Base-by-base conservation (phyloP, 2,113 vertebrate species). In the Turdus rufiventris region DNA sequence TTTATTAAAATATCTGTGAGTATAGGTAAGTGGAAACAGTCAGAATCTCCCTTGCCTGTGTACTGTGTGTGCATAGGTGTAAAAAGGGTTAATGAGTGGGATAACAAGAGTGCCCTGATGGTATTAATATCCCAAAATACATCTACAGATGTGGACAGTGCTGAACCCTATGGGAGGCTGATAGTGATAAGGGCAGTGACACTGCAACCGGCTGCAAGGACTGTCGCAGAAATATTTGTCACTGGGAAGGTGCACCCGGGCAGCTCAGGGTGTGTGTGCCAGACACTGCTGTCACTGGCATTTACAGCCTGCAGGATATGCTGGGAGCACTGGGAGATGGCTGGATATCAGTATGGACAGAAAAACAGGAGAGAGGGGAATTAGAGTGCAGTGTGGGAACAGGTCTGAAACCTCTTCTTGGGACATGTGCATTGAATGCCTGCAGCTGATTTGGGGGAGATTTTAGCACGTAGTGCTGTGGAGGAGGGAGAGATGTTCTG, bases 51-150 rank as follows among this genome's bases (percentile, higher is more conserved):
- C 17, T 14, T 42, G 34, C 14, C 19, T 33, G 29, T 9, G 3
- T 15, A 5, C 31, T 5, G 5, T 19, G 18, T 42, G 5, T 42
- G 2, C 40, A 11, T 2, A 10, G 54, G 62, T 53, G 80, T 17
- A 18, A 34, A 25, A 62, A 80, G 76, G 76, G 84, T 93, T 93
- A 89, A 92, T 28, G 40, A 51, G 31, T 34, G 42, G 31, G 65
- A 23, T 63, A 91, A 72, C 58, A 10, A 42, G 53, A 68, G 57
- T 71, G 40, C 71, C 48, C 45, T 68, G 43, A 23, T 38, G 57
- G n/a, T 79, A 79, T 85, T 65, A 68, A 84, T 76, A 75, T 79
- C 91, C 57, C 48, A 18, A 84, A 95, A 85, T 45, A 50, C 47
- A 88, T 8, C 67, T 9, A 60, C 6, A 66, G 67, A 45, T 73